Conservation (phyloP, 2,797 vertebrate species). For the Phoxinus dragarum region DNA sequence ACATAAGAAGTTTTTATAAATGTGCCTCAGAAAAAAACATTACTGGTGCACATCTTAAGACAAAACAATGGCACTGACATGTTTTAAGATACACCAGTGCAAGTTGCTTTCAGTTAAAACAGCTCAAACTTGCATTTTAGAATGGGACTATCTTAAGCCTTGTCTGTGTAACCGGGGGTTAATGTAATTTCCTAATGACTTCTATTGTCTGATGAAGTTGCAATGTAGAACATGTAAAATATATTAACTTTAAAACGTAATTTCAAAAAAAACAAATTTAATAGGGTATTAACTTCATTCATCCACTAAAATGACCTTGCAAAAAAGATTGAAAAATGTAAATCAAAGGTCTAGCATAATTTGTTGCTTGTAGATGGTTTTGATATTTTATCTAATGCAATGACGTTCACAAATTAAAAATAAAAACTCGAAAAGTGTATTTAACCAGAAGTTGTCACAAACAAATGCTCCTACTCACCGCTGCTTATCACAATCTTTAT, state of each 20-base stretch:
- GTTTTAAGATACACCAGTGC: no score
- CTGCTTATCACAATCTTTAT: constrained; percentile 96
- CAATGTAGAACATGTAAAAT: neutral
- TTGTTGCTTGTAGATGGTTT: neutral
- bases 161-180: no score
- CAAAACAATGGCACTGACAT: no score
- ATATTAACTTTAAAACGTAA: neutral
- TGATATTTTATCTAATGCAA: neutral
- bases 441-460: neutral
- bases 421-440: neutral
- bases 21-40: no score
- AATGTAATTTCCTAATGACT: neutral
- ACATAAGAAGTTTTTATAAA: no score
- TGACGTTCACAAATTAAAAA: no score
- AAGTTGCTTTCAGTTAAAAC: no score
- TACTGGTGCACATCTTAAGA: no score
- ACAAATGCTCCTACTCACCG: constrained; percentile 80
- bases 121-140: no score
- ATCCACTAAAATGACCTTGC: neutral
- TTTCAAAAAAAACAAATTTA: neutral
- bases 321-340: neutral
- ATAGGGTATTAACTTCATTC: neutral
- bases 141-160: no score
- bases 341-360: neutral
- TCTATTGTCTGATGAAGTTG: neutral